Evolutionary conservation across 2,113 vertebrate species (phyloP).

Genomic region (Brachyhypopomus occidentalis): DNA sequence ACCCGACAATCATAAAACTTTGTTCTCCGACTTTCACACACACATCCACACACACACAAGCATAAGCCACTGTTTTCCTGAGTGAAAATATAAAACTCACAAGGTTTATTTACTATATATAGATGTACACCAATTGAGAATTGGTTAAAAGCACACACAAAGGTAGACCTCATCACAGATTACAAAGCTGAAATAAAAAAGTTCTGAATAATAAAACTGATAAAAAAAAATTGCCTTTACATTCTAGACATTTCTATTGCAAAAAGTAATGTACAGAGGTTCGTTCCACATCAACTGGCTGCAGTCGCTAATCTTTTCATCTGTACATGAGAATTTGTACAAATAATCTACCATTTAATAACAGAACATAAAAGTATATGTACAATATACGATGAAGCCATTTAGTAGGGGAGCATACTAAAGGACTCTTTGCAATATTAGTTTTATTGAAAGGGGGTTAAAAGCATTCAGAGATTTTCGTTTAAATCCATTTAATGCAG

Average conservation of each 20-base stretch:
- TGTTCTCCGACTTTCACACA: background rate
- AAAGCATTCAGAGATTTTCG: constrained; percentile 71
- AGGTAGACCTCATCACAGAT: constrained; percentile 70
- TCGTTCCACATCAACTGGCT: constrained; percentile 69
- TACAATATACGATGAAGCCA: constrained; percentile 94
- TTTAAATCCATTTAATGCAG: constrained; percentile 81
- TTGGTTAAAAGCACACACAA: constrained; percentile 75
- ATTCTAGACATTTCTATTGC: constrained; percentile 64
- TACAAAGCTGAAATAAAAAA: constrained; percentile 59
- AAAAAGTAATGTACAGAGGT: constrained; percentile 67
- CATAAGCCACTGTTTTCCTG: constrained; percentile 52
- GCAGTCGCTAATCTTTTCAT: constrained; percentile 75
- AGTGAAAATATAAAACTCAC: constrained; percentile 84
- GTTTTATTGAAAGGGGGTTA: constrained; percentile 60
- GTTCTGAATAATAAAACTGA: constrained; percentile 67
- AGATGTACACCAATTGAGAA: constrained; percentile 73
- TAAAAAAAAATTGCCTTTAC: constrained; percentile 64
- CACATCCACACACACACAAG: constrained; percentile 3
- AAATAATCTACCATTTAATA: constrained; percentile 98
- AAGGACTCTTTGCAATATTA: constrained; percentile 88
- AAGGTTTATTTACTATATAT: constrained; percentile 79
- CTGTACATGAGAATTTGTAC: constrained; percentile 97
- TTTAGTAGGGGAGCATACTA: constrained; percentile 84
- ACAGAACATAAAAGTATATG: constrained; percentile 96
- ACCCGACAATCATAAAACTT: too few species aligned